These are phyloP conservation scores for Periparus ater DNA, from an alignment of 2,797 vertebrate genomes.

Conservation along the genomic window DNA sequence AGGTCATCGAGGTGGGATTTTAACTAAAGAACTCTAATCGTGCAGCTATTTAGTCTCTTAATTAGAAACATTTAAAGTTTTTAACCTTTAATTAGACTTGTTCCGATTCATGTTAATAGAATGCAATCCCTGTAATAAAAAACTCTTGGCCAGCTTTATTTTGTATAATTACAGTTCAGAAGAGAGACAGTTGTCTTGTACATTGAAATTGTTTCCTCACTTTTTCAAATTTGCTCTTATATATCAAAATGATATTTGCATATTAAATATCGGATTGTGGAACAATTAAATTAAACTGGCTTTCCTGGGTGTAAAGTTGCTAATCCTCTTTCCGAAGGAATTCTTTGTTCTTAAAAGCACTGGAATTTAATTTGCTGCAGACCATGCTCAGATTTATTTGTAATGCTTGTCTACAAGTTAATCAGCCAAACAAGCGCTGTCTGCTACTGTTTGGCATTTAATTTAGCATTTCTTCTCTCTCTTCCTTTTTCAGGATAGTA, in stretches of 20 bases:
- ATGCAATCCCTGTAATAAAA: constrained; percentile 69
- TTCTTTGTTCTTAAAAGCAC: constrained; percentile 84
- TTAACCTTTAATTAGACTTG: constrained; percentile 79
- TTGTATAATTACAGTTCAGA: constrained; percentile 75
- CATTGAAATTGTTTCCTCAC: constrained; percentile 75
- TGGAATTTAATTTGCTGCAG: constrained; percentile 84
- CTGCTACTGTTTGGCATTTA: constrained; percentile 81
- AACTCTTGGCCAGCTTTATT: constrained; percentile 55
- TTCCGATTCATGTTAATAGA: constrained; percentile 77
- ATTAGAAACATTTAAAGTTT: constrained; percentile 78
- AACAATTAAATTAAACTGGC: constrained; percentile 83
- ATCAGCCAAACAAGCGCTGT: constrained; percentile 82
- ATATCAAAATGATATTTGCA: constrained; percentile 83
- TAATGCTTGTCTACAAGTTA: constrained; percentile 85
- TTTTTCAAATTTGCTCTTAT: constrained; percentile 72
- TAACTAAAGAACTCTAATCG: constrained; percentile 61
- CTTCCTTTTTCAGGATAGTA: constrained; percentile 72
- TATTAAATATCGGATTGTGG: constrained; percentile 80
- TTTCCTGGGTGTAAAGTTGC: constrained; percentile 83
- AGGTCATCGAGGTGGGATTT: constrained; percentile 91
- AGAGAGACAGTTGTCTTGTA: constrained; percentile 61
- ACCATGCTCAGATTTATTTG: constrained; percentile 81
- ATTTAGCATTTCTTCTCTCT: constrained; percentile 75
- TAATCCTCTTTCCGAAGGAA: constrained; percentile 83
- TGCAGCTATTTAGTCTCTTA: constrained; percentile 78